Base-by-base conservation (phyloP, 2,888 invertebrate genomes). In the Limnephilus lunatus region DNA sequence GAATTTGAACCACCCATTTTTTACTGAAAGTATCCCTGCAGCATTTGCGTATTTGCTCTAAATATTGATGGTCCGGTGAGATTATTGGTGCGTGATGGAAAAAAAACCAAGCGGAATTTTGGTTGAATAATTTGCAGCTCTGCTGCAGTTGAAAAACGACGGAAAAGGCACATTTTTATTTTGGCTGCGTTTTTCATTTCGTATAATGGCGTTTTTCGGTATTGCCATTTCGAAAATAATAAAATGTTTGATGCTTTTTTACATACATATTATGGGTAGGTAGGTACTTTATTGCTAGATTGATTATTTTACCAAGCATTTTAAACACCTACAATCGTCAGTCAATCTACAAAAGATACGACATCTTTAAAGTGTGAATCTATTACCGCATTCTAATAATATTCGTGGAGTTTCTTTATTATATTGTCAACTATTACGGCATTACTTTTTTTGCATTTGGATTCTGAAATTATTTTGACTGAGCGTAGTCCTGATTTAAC, bases 21-120 rank as follows among this genome's bases (percentile, higher is more conserved):
- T 91, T 87, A 44, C 81, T 11, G 15, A 81, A 48, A 32, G 89
- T 31, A 44, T 44, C 88, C 25, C 86, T 88, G 81, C 87, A 87
- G 87, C 81, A 90, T 90, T 90, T 85, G 86, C 80, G 48, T 92
- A 91, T 92, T 90, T 91, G 90, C 90, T 91, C 89, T 91, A 89
- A 92, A 92, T 92, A 92, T 92, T 91, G 92, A 92, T 88, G 88
- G 39, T 81, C 88, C 39, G 80, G 88, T 32, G 88, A 32, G 91
- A 32, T 87, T 82, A 82, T 32, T 88, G 91, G 48, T 88, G 87
- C 91, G 88, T 91, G 82, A 82, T 82, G 87, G 32, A 35, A 86
- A 91, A 32, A 90, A 91, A 91, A 88, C 86, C 30, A 82, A 32
- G n/a, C 88, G 86, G 68, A 80, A 88, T 81, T 88, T 48, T 82